phyloP scores from a whole-genome alignment of 2,888 invertebrate species.

The Encarsia formosa region DNA sequence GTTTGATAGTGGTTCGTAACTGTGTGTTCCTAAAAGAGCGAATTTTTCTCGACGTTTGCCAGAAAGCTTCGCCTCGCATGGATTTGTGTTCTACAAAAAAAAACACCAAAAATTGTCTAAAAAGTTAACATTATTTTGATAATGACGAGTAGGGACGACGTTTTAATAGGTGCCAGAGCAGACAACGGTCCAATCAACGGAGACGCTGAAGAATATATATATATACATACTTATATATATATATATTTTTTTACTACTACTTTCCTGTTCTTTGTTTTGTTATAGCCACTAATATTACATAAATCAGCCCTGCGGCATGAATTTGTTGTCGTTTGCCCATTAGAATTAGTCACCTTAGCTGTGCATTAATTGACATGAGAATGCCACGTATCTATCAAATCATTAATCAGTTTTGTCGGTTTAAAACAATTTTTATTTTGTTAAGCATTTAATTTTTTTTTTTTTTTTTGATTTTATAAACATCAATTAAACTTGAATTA shows the following conservation, averaged over 20 bases:
- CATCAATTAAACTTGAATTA: background rate
- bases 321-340: constrained; percentile 49
- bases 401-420: constrained; percentile 5
- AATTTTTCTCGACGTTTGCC: constrained; percentile 45
- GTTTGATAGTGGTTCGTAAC: too few species aligned
- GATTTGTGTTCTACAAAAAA: constrained; percentile 47
- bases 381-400: constrained; percentile 40
- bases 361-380: constrained; percentile 50
- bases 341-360: constrained; percentile 44
- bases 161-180: constrained; percentile 15
- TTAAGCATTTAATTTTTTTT: constrained; percentile 17
- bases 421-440: constrained; percentile 31
- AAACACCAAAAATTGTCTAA: constrained; percentile 28
- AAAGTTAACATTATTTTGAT: too few species aligned
- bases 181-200: too few species aligned
- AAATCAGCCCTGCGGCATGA: constrained; percentile 48
- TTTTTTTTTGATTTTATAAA: background rate
- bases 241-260: constrained; percentile 1
- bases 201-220: too few species aligned
- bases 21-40: constrained; percentile 16
- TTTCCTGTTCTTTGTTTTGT: constrained; percentile 14
- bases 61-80: constrained; percentile 52
- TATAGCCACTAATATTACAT: constrained; percentile 27
- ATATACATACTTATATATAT: too few species aligned
- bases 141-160: too few species aligned